Percentiles rank a stretch among this genome's conserved stretches.
These are phyloP conservation scores for Epirrhoe tristata DNA, from an alignment of 2,888 invertebrate genomes.

Conservation along the genomic window DNA sequence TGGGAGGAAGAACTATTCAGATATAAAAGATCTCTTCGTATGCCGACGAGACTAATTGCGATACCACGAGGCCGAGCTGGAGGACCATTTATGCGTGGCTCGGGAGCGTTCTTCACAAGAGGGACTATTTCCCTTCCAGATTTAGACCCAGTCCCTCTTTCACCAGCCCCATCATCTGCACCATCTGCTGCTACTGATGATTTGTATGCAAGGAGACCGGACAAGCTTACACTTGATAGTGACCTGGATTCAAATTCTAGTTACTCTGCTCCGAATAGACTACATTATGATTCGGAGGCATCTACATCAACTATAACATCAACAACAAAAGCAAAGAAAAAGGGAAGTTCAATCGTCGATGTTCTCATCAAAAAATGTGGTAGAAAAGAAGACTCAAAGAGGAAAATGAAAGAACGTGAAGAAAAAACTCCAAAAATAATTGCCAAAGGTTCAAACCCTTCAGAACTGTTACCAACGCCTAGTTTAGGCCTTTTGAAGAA, in stretches of 20 bases:
- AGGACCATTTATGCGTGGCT: conserved; percentile 74
- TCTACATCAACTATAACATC: conserved; percentile 88
- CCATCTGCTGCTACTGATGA: conserved; percentile 87
- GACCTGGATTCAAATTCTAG: conserved; percentile 89
- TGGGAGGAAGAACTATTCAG: conserved; percentile 94
- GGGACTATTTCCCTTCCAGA: conserved; percentile 92
- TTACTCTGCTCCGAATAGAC: conserved; percentile 83
- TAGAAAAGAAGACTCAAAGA: conserved; percentile 83
- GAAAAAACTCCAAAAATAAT: conserved; percentile 84
- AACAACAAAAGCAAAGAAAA: conserved; percentile 79
- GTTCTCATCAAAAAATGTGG: conserved; percentile 88
- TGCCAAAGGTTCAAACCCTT: conserved; percentile 81
- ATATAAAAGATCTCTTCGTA: conserved; percentile 92
- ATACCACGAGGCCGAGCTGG: conserved; percentile 89
- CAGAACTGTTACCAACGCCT: conserved; percentile 88
- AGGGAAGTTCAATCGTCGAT: conserved; percentile 87
- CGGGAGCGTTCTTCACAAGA: conserved; percentile 81
- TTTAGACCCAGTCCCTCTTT: conserved; percentile 89
- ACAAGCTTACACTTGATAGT: conserved; percentile 84
- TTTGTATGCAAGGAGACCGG: conserved; percentile 73
- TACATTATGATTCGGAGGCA: conserved; percentile 88
- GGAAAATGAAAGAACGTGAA: conserved; percentile 83
- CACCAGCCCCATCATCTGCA: conserved; percentile 88
- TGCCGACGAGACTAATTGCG: conserved; percentile 92
- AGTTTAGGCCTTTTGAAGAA: conserved; percentile 81